Evolutionary conservation across 2,113 vertebrate genomes (phyloP), one percentile per base, ranked within the genome.

Genomic region (Conger conger): DNA sequence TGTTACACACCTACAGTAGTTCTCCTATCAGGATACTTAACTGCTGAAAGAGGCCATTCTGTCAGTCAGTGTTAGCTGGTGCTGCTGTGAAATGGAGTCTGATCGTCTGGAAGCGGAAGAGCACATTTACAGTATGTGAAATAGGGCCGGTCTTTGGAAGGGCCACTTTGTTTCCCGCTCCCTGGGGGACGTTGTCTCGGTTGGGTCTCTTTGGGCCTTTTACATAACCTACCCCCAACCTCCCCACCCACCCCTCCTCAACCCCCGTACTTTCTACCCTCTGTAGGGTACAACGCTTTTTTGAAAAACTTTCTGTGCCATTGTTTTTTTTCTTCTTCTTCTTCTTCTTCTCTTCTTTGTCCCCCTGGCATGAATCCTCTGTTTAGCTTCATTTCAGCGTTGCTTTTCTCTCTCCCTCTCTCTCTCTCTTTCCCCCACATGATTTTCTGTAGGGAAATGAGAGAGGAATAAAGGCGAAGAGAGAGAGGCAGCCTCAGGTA

Each of bases 401-500:
- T 42, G 33, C 63, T 9, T 76, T 85, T 80, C n/a, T 85, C 33
- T 82, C 79, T n/a, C 11, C 11, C 45, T 50, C 9, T 50, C 4
- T 73, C 81, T 68, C 40, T 80, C 27, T 82, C 79, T 45, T 45
- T 5, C n/a, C 30, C 40, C 42, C 36, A 37, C 76, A n/a, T 33
- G 36, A 54, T 83, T 79, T 82, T 84, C 93, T 90, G 79, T 87
- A 89, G 91, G 90, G 91, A 93, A 84, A 80, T 63, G 18, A 79
- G 80, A 86, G 40, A 82, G 68, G 86, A 85, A 86, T 85, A 86
- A 88, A 83, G 82, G 90, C 81, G n/a, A n/a, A n/a, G n/a, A 89
- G 85, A 86, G 84, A 90, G 87, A 87, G 90, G 88, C 86, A 87
- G 93, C 94, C 93, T 90, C 91, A 92, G 94, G 94, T 95, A 93